Percentiles rank a stretch among this genome's conserved stretches.
Conservation (phyloP, 2,113 vertebrate genomes). For the Odontesthes bonariensis region DNA sequence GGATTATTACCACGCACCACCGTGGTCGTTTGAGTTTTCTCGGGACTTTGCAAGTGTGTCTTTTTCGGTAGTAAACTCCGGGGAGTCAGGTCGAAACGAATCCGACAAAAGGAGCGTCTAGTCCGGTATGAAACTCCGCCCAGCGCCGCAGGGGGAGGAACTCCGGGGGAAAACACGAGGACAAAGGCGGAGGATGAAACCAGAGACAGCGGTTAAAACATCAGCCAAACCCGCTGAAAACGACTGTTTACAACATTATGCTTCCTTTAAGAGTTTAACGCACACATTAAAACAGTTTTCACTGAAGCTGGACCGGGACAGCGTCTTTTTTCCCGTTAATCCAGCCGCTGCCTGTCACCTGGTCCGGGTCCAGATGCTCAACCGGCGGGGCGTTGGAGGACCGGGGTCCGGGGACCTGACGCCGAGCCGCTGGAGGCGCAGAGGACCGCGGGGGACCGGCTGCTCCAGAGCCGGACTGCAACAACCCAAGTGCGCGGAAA, state of each 20-base stretch:
- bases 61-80: conserved; percentile 83
- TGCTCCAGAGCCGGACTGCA: background rate
- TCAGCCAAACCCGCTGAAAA: conserved; percentile 28
- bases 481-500: background rate
- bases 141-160: conserved; percentile 89
- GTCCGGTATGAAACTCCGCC: conserved; percentile 89
- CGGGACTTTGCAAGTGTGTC: conserved; percentile 56
- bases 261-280: no score
- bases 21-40: conserved; percentile 33
- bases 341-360: background rate
- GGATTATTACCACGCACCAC: conserved; percentile 28
- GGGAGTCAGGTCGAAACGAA: conserved; percentile 85
- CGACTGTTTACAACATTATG: no score
- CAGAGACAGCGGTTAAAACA: conserved; percentile 61
- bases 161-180: conserved; percentile 82
- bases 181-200: conserved; percentile 82
- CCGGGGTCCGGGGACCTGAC: conserved; percentile 23
- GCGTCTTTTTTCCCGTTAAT: background rate
- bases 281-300: conserved; percentile 1
- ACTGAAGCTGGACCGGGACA: background rate
- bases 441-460: background rate
- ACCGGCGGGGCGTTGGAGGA: conserved; percentile 7
- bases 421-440: background rate
- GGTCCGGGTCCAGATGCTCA: conserved; percentile 49
- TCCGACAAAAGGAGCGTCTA: conserved; percentile 88